These are phyloP conservation scores for Drosophila pandora DNA, from an alignment of 1,140 invertebrate species.

Conservation along the genomic window DNA sequence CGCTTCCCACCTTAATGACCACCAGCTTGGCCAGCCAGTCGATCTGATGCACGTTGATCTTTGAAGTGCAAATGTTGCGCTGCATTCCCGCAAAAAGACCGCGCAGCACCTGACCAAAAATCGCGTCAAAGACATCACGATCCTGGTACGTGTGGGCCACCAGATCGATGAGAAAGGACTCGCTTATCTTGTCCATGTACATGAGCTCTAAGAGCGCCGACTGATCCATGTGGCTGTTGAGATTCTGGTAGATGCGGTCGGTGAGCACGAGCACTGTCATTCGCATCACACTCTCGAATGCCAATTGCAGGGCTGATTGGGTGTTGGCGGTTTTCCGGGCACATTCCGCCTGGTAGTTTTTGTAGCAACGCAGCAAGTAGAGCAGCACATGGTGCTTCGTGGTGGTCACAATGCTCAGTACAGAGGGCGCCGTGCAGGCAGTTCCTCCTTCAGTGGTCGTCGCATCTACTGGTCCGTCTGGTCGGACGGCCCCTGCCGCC, in stretches of 20 bases:
- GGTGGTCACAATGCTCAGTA: conserved; percentile 52
- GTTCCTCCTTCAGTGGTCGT: conserved; percentile 22
- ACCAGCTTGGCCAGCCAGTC: conserved; percentile 88
- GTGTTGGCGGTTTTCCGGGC: conserved; percentile 4
- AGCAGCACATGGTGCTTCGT: conserved; percentile 71
- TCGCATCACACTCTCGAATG: conserved; percentile 57
- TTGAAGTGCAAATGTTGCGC: conserved; percentile 88
- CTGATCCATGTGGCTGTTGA: conserved; percentile 58
- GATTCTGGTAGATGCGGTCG: conserved; percentile 65
- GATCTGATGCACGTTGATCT: conserved; percentile 89
- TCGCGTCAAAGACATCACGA: conserved; percentile 87
- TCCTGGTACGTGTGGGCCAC: conserved; percentile 87
- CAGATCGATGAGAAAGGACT: conserved; percentile 86
- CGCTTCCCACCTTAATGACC: conserved; percentile 86
- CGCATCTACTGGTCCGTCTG: conserved; percentile 1
- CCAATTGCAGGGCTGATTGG: conserved; percentile 29
- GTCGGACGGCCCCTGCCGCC: neutral
- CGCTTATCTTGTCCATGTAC: conserved; percentile 84
- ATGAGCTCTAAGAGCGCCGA: conserved; percentile 78
- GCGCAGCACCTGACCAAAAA: conserved; percentile 90
- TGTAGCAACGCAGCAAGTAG: conserved; percentile 68
- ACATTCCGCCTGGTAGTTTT: conserved; percentile 73
- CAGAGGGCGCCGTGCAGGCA: conserved; percentile 44
- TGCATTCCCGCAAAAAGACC: conserved; percentile 89
- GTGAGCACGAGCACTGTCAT: conserved; percentile 71